Evolutionary conservation across 2,113 vertebrate species (phyloP), one percentile per base, ranked within the genome.

Genomic region (Tetraodon nigroviridis): DNA sequence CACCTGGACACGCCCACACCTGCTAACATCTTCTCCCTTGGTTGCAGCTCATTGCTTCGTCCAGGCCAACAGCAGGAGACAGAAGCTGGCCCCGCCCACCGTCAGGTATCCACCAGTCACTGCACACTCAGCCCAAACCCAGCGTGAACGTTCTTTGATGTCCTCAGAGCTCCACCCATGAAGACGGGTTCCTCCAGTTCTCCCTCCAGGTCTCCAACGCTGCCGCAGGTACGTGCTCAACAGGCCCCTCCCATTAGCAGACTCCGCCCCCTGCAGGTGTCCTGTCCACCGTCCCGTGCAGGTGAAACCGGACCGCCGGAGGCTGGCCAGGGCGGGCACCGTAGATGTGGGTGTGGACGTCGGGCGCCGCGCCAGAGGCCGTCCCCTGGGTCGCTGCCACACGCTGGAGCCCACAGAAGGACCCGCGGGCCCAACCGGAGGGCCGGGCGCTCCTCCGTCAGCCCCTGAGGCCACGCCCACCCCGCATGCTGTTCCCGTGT

Each of bases 151-250:
- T 12, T 37, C 32, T 37, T 37, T 37, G 32, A 51, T 64, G 60
- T 69, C 44, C 44, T 32, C 52, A 90, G 89, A 71, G 70, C 81
- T 14, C 84, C 84, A 79, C 86, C 90, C 60, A 84, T 91, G 82
- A 87, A 82, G 80, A 92, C 89, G 76, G 80, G 85, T n/a, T 79
- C 92, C 58, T 84, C 88, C 81, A 91, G 90, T 20, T 83, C 91
- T 18, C 89, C 92, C 5, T 89, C 90, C 75, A 84, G 92, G 67
- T 85, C 90, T 65, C 89, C 83, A 16, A 74, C 89, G 56, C 21
- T 87, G 20, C 86, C 79, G 72, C 88, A 94, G 92, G 93, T 87
- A 66, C 3, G 11, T 29, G 21, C 13, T 16, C 24, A 17, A 20
- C 21, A 4, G 44, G 8, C 14, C 44, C 17, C 1, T 45, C 17